Evolutionary conservation across 2,113 vertebrate genomes (phyloP), one percentile per base, ranked within the genome.

Genomic region (Phalacrocorax brasilianus): DNA sequence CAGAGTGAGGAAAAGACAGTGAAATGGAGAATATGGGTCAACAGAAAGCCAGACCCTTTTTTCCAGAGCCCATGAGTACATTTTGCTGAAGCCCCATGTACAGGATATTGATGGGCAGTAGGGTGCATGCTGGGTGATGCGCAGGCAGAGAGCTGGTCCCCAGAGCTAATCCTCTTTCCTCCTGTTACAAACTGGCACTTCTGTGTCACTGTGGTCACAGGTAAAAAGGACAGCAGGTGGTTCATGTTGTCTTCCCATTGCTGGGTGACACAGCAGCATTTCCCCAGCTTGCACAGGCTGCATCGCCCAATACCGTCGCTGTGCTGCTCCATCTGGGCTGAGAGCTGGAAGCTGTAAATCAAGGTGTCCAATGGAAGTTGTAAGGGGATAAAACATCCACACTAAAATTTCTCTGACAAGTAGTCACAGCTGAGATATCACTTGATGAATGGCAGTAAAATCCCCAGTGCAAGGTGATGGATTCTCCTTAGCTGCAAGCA

Each of bases 371-470:
- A 13, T 4, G 56, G 33, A 89, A 79, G 65, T 19, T 14, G 1
- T 84, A 55, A 89, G 76, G 40, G 83, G 83, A 95, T 95, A 91
- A 96, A 95, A 40, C 83, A 96, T 78, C 72, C 50, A 61, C 73
- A 62, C 79, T 95, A 92, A 94, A 95, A 95, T 91, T 93, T 78
- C 91, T 95, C 91, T 96, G 96, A 96, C 96, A 96, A 55, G 88
- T 59, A 96, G 92, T 96, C 93, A 95, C 91, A 93, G 91, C 76
- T 96, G 92, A 97, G 95, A 81, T 96, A 93, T 11, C 67, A 8
- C 58, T 89, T 96, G 97, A 96, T 78, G 80, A 88, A 96, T 86
- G 73, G 72, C 83, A 91, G 49, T 30, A 74, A 91, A 91, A 92
- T 68, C 65, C 65, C 52, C 76, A 33, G 0, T 8, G 27, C 56